Conservation (phyloP, 2,797 vertebrate genomes). For the Crotalus adamanteus region DNA sequence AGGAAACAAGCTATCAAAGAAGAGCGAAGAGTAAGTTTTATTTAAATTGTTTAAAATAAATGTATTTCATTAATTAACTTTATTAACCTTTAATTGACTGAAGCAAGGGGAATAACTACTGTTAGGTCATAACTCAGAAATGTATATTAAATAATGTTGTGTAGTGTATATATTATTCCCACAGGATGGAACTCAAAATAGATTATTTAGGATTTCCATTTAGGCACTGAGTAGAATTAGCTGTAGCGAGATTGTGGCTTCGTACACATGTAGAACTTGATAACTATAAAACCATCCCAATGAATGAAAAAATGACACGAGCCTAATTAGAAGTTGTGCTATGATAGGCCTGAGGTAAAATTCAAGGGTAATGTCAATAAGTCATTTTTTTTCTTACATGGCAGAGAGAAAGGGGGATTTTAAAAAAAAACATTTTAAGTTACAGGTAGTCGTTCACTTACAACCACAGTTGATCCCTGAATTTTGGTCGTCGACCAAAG, state of each 20-base stretch:
- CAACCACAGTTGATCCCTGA: not conserved
- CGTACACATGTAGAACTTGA: not conserved
- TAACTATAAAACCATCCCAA: not conserved
- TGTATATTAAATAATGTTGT: not conserved
- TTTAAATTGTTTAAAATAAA: not conserved
- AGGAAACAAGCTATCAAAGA: conserved; percentile 88
- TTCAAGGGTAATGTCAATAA: not conserved
- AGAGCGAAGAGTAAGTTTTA: conserved; percentile 83
- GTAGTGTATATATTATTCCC: not conserved
- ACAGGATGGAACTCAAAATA: not conserved
- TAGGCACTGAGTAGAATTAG: not conserved
- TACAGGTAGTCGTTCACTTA: not conserved
- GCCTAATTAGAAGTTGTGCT: not conserved
- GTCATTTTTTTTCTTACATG: not conserved
- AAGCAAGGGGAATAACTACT: not conserved
- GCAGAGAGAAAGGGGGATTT: not conserved
- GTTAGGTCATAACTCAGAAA: not conserved
- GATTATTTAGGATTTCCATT: not conserved
- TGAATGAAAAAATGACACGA: not conserved
- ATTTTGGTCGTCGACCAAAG: not conserved
- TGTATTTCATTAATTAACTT: not conserved
- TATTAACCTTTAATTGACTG: not conserved
- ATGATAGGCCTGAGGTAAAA: not conserved
- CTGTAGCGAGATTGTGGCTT: not conserved
- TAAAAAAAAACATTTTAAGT: not conserved